Conservation (phyloP, 2,888 invertebrate genomes). For the Idaea straminata region DNA sequence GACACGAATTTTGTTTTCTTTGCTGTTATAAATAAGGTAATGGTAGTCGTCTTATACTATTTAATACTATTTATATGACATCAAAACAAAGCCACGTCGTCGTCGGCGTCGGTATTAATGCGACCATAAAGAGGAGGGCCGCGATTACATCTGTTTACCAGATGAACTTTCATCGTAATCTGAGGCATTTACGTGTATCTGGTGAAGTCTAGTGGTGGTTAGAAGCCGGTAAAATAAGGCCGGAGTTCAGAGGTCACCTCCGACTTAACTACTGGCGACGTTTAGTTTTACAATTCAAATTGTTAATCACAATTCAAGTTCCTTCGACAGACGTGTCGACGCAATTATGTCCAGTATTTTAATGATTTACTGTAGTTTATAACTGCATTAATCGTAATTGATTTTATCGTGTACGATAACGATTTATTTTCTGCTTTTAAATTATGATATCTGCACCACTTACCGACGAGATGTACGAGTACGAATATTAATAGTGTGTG, state of each 20-base stretch:
- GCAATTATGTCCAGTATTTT: constrained; percentile 25
- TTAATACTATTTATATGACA: constrained; percentile 58
- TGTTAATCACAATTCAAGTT: constrained; percentile 32
- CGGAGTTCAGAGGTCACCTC: constrained; percentile 43
- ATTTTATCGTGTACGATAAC: too few species aligned
- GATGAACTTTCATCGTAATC: constrained; percentile 56
- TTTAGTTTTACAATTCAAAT: constrained; percentile 48
- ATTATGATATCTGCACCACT: not conserved
- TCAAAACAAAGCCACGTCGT: constrained; percentile 48
- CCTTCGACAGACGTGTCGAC: constrained; percentile 29
- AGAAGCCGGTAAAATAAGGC: constrained; percentile 25
- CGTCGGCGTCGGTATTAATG: constrained; percentile 46
- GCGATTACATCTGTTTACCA: constrained; percentile 64
- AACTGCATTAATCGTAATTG: not conserved
- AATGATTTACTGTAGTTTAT: not conserved
- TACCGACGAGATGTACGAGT: not conserved
- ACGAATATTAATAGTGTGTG: not conserved
- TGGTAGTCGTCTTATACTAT: constrained; percentile 46
- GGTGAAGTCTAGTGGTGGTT: constrained; percentile 27
- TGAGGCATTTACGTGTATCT: constrained; percentile 21
- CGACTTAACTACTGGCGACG: constrained; percentile 31
- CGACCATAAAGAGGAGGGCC: constrained; percentile 48
- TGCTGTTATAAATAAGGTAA: constrained; percentile 39
- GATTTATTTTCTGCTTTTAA: too few species aligned
- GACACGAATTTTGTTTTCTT: constrained; percentile 54